Evolutionary conservation across 1,140 invertebrate genomes (phyloP).

Genomic region (Zaprionus nigranus): DNA sequence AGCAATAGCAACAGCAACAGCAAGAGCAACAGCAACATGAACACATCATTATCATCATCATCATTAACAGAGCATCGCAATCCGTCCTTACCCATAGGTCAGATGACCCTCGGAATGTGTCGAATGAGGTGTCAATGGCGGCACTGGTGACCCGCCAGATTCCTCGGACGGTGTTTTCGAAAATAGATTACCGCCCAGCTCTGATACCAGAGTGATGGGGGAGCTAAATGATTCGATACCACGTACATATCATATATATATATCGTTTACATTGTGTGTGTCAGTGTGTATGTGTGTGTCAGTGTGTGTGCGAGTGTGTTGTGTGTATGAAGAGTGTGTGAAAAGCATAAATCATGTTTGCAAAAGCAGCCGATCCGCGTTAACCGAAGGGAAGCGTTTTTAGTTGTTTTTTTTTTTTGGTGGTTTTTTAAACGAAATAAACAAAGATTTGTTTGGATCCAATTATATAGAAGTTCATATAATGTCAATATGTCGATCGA

Average conservation of each 20-base stretch:
- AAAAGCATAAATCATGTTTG: conserved; percentile 61
- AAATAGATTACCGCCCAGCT: conserved; percentile 94
- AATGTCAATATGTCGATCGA: neutral
- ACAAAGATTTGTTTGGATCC: conserved; percentile 64
- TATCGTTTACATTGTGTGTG: conserved; percentile 3
- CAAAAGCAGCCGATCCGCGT: conserved; percentile 79
- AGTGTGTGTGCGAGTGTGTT: conserved; percentile 18
- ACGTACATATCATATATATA: conserved; percentile 6
- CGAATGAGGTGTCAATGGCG: conserved; percentile 85
- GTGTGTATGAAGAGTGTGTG: conserved; percentile 29
- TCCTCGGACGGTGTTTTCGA: conserved; percentile 95
- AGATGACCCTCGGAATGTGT: conserved; percentile 84
- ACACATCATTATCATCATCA: conserved; percentile 23
- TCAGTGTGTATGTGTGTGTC: conserved; percentile 10
- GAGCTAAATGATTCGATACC: conserved; percentile 86
- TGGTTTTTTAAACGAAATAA: conserved; percentile 63
- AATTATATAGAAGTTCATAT: conserved; percentile 63
- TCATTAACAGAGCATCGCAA: conserved; percentile 27
- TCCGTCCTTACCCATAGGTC: conserved; percentile 83
- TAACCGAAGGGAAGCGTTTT: conserved; percentile 79
- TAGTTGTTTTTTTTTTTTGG: conserved; percentile 44
- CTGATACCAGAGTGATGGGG: conserved; percentile 94
- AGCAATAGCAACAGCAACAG: conserved; percentile 42
- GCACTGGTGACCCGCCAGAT: conserved; percentile 86
- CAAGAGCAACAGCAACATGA: conserved; percentile 42